A percentile compares a stretch with the other conserved stretches of the same genome.
phyloP scores from a whole-genome alignment of 1,140 invertebrate species.

The Macrobrachium nipponense region DNA sequence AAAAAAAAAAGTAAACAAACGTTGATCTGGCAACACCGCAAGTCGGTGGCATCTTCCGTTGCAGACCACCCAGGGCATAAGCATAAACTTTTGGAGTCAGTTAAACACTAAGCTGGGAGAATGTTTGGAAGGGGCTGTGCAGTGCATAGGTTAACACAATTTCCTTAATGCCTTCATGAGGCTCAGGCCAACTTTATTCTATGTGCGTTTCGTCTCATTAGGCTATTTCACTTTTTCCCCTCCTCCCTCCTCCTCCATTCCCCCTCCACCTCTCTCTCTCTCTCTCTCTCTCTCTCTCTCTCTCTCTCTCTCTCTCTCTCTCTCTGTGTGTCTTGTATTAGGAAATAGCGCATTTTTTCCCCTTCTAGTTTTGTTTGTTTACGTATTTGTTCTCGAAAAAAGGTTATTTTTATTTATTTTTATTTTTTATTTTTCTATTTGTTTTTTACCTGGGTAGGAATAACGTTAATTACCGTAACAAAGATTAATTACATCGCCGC shows the following conservation, averaged over 20 bases:
- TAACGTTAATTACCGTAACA: too few relatives aligned
- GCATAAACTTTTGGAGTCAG: constrained; percentile 34
- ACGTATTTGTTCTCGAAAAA: not conserved
- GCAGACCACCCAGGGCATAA: constrained; percentile 46
- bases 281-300: constrained; percentile 21
- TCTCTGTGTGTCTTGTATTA: not conserved
- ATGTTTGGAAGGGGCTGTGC: constrained; percentile 34
- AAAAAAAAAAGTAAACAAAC: too few relatives aligned
- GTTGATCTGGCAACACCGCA: too few relatives aligned
- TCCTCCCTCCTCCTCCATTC: not conserved
- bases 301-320: not conserved
- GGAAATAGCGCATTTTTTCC: not conserved
- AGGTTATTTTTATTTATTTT: too few relatives aligned
- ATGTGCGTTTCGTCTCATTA: constrained; percentile 2
- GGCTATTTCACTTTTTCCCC: not conserved
- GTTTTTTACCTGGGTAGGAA: too few relatives aligned
- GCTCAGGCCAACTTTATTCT: constrained; percentile 30
- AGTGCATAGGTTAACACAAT: constrained; percentile 60
- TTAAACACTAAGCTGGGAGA: constrained; percentile 51
- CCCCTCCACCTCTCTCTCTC: constrained; percentile 28
- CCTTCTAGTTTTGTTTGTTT: not conserved
- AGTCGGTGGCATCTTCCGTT: not conserved
- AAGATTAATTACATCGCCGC: too few relatives aligned
- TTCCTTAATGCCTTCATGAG: constrained; percentile 56
- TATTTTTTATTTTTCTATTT: too few relatives aligned